Evolutionary conservation across 2,797 vertebrate species (phyloP).

Genomic region (Ctenochaetus hawaiiensis): DNA sequence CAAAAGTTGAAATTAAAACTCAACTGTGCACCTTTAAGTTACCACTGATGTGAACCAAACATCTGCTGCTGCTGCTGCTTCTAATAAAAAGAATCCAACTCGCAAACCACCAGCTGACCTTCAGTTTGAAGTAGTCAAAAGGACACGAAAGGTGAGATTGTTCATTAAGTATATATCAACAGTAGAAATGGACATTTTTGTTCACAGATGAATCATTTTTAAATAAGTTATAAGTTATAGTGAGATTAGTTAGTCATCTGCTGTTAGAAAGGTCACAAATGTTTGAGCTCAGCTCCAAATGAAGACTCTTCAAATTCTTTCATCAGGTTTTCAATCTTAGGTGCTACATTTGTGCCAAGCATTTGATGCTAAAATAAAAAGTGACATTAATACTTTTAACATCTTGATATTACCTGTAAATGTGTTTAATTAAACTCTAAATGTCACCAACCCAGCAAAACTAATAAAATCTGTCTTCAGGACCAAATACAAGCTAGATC

Average conservation of each 20-base stretch:
- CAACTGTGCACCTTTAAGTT: neutral
- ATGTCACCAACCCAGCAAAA: slow-evolving; percentile 40
- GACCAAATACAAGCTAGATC: neutral
- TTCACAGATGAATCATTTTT: too few relatives aligned
- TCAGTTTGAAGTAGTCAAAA: neutral
- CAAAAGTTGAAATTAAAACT: too few relatives aligned
- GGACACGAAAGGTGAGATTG: neutral
- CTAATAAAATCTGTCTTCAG: slow-evolving; percentile 6
- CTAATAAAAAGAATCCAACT: neutral
- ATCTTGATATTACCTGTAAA: slow-evolving; percentile 46
- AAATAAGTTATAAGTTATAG: neutral
- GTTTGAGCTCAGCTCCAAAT: neutral
- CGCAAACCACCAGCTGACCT: neutral
- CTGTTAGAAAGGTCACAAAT: neutral
- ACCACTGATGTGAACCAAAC: neutral
- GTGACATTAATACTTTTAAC: slow-evolving; percentile 32
- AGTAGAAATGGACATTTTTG: too few relatives aligned
- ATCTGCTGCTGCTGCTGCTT: neutral
- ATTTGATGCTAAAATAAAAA: slow-evolving; percentile 48
- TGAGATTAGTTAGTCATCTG: neutral
- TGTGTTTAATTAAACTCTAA: slow-evolving; percentile 64
- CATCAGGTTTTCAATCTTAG: slow-evolving; percentile 9
- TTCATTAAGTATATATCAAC: neutral
- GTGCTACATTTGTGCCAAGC: slow-evolving; percentile 8
- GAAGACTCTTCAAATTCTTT: neutral